Base-by-base conservation (phyloP, 2,113 vertebrate species). In the Pedionomus torquatus region DNA sequence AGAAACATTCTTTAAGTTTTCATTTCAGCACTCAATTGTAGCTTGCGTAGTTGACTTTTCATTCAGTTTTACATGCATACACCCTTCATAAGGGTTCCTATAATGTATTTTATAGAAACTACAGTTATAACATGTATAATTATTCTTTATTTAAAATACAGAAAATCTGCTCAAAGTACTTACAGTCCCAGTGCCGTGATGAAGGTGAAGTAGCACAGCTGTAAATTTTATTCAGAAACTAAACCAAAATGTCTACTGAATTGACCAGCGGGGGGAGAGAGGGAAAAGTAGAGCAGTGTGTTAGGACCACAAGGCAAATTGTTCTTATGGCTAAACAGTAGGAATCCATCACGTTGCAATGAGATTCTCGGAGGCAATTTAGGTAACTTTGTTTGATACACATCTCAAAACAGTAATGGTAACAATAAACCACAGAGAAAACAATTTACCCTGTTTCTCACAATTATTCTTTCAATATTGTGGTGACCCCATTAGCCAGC, bases 401-500 rank as follows among this genome's bases (percentile, higher is more conserved):
- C 26, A 74, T 93, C 78, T 95, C 61, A 43, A 82, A 93, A 65
- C 70, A 77, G n/a, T 88, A 91, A 85, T 63, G 58, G 54, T 74
- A 93, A 93, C 58, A 54, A 84, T 85, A 93, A 93, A 85, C 41
- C 37, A 48, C 57, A 87, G 51, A 81, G 71, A 90, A 96, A 94
- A 92, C 52, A 82, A 75, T 79, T 76, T 88, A 60, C 52, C 43
- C 35, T 60, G 5, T 71, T 96, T 91, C 66, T 93, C 54, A 72
- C 89, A 61, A 87, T 63, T 89, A 57, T 89, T 92, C 80, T 89
- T 95, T 87, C 86, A 58, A 17, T 95, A 23, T 43, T 54, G 74
- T 5, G 1, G 44, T 79, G 77, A 89, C 44, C 83, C 74, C 57
- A 76, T 94, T 95, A 93, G 87, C 66, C 65, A 95, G 58, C 21